These are phyloP conservation scores for Onthophagus taurus DNA, from an alignment of 1,140 invertebrate genomes.

Conservation along the genomic window DNA sequence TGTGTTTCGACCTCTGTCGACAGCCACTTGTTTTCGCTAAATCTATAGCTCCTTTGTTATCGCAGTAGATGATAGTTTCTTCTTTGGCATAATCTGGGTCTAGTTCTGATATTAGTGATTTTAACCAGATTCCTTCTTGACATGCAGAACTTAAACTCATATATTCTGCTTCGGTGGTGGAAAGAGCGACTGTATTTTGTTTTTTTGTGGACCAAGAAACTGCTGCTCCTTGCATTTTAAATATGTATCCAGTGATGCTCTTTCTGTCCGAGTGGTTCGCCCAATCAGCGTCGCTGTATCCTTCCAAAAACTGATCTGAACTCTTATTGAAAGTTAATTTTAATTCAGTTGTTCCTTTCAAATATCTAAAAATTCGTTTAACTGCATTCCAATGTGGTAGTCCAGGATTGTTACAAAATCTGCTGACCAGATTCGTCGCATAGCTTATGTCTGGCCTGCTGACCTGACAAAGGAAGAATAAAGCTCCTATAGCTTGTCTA, in stretches of 20 bases:
- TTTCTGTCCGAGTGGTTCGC: conserved; percentile 23
- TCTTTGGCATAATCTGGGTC: background rate
- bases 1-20: background rate
- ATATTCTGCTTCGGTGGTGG: conserved; percentile 35
- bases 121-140: conserved; percentile 30
- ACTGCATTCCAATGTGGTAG: conserved; percentile 30
- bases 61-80: background rate
- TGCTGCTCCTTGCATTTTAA: conserved; percentile 22
- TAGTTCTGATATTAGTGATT: conserved; percentile 20
- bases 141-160: conserved; percentile 22
- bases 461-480: conserved; percentile 36
- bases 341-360: conserved; percentile 29
- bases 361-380: conserved; percentile 35
- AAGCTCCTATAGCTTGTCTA: conserved; percentile 27
- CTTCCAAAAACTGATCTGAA: conserved; percentile 22
- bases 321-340: background rate
- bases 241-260: conserved; percentile 31
- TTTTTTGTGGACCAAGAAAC: conserved; percentile 33
- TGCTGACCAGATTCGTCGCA: conserved; percentile 23
- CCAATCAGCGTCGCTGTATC: conserved; percentile 31
- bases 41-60: background rate
- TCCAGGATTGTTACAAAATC: background rate
- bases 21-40: background rate
- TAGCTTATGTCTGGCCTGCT: conserved; percentile 35
- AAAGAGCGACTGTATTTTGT: conserved; percentile 35